A percentile compares a stretch with the other conserved stretches of the same genome.
phyloP scores from a whole-genome alignment of 2,113 vertebrate genomes.

The Boulengeromyrus knoepffleri region DNA sequence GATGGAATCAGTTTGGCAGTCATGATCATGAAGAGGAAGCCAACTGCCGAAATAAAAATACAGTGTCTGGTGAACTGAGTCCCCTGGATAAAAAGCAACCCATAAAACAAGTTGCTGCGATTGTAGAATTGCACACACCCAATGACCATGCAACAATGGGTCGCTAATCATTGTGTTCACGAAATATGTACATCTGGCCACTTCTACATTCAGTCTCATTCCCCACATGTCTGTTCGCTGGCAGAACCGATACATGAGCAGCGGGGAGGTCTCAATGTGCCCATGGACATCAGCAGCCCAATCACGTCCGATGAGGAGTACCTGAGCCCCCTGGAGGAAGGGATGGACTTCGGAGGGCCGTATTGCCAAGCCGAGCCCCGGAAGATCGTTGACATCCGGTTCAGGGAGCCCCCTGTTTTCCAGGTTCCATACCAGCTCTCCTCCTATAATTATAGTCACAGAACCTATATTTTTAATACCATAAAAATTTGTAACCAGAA shows the following conservation, averaged over 20 bases:
- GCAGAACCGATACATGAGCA: slow-evolving; percentile 52
- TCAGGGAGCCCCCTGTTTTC: slow-evolving; percentile 82
- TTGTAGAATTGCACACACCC: neutral
- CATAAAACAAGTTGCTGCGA: neutral
- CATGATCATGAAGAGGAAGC: neutral
- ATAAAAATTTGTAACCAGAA: neutral
- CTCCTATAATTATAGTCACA: no score
- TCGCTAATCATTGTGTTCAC: neutral
- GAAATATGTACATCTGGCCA: neutral
- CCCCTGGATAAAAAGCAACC: neutral
- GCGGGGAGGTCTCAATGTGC: slow-evolving; percentile 53
- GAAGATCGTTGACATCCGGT: slow-evolving; percentile 57
- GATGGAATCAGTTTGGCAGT: neutral
- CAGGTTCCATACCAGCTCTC: slow-evolving; percentile 60
- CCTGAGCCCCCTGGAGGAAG: slow-evolving; percentile 89
- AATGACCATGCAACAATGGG: neutral
- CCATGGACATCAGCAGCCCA: slow-evolving; percentile 78
- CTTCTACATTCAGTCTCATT: neutral
- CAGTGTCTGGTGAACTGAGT: neutral
- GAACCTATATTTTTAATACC: neutral
- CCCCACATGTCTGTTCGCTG: neutral
- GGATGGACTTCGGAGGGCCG: slow-evolving; percentile 66
- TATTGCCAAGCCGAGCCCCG: slow-evolving; percentile 51
- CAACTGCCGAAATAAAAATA: neutral
- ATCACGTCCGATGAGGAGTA: slow-evolving; percentile 97